A percentile compares a stretch with the other conserved stretches of the same genome.
These are phyloP conservation scores for Rhogogaster chlorosoma DNA, from an alignment of 2,888 invertebrate species.

Conservation along the genomic window DNA sequence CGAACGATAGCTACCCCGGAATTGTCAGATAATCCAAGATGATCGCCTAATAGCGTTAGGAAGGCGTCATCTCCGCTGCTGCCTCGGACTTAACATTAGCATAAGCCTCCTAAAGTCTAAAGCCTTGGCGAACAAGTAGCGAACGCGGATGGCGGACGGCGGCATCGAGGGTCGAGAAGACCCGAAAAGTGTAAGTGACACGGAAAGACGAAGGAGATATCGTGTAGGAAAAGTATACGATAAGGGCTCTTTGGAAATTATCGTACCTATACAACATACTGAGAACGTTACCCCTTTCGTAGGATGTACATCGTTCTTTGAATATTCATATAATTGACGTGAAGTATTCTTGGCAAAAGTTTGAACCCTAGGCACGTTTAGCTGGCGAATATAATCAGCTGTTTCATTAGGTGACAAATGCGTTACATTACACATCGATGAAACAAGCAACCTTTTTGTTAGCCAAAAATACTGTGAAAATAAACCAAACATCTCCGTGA, in stretches of 20 bases:
- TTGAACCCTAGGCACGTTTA: neutral
- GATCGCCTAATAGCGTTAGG: conserved; percentile 77
- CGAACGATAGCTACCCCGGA: conserved; percentile 65
- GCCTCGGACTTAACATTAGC: conserved; percentile 70
- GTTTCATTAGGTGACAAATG: neutral
- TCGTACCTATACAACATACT: neutral
- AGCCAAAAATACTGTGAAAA: conserved; percentile 20
- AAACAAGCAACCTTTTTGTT: conserved; percentile 8
- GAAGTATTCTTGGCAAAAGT: no score
- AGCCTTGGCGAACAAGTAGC: conserved; percentile 42
- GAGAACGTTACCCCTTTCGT: neutral
- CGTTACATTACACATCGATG: conserved; percentile 14
- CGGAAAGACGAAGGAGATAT: neutral
- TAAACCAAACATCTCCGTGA: conserved; percentile 17
- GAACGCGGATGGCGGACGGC: conserved; percentile 59
- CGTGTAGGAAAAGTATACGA: neutral
- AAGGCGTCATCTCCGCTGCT: conserved; percentile 74
- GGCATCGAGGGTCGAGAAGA: conserved; percentile 73
- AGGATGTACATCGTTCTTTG: neutral
- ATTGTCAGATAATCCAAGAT: conserved; percentile 76
- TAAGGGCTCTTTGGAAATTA: neutral
- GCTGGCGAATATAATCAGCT: neutral
- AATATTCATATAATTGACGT: neutral
- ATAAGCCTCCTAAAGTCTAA: conserved; percentile 68
- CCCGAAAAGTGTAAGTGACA: conserved; percentile 71